Evolutionary conservation across 2,888 invertebrate genomes (phyloP), one percentile per base, ranked within the genome.

Genomic region (Nycteola revayana): DNA sequence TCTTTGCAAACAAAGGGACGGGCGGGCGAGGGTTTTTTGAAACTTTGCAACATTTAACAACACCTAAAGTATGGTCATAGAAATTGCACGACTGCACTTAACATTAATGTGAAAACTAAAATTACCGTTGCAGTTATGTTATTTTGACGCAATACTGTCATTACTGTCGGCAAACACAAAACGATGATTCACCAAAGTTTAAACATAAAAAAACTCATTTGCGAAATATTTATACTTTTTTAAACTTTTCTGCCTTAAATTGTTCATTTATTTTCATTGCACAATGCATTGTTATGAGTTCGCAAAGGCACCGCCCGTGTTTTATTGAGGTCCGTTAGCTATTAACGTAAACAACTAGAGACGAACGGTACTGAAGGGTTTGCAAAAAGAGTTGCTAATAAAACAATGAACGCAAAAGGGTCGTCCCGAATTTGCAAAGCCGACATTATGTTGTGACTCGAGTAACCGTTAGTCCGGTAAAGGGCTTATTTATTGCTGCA

Each of bases 331-430:
- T 35, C 70, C 59, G 62, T 66, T 69, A 64, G 49, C 60, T 36
- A 44, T n/a, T n/a, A n/a, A n/a, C n/a, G n/a, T n/a, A n/a, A n/a
- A n/a, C n/a, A 56, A 56, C 47, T 58, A 56, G 48, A 56, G 62
- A 60, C 55, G 52, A 63, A 62, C 57, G 59, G 52, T 56, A 66
- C 62, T 60, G 59, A 66, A 73, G 63, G 70, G 67, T 73, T 77
- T 44, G 63, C 66, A 71, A 76, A 49, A 76, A 73, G 75, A 75
- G 75, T 75, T 77, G 74, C 74, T 64, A 75, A 72, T 63, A 66
- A 68, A 73, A 76, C 69, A 77, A 76, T 58, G 48, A 67, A 74
- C 50, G 58, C 57, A 58, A 54, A 53, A 49, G 37, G 41, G 31
- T 53, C 54, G 58, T 60, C 65, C 46, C 31, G 45, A 45, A 61